Conservation (phyloP, 2,888 invertebrate species). For the Capitulum mitella region DNA sequence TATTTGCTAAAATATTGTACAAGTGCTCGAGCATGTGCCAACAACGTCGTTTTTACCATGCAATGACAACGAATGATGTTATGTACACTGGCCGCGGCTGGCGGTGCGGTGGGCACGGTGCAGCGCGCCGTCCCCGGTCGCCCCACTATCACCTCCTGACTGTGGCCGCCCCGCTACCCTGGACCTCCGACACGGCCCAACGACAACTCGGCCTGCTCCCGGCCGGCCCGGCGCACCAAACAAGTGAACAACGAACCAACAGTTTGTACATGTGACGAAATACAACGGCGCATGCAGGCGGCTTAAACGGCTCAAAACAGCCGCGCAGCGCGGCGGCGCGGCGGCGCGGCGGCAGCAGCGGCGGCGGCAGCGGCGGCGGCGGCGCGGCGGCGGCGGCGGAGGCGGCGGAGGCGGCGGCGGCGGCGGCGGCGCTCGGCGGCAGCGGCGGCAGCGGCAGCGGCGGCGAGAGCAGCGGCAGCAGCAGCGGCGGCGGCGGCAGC, state of each 20-base stretch:
- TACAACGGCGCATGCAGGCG: not conserved
- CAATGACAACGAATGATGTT: not conserved
- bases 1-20: constrained; percentile 20
- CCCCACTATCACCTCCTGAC: too few relatives aligned
- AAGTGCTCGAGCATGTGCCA: not conserved
- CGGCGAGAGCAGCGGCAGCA: too few relatives aligned
- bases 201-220: too few relatives aligned
- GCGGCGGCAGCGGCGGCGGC: not conserved
- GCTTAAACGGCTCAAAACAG: not conserved
- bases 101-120: not conserved
- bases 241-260: constrained; percentile 1
- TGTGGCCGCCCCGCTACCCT: not conserved
- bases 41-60: not conserved
- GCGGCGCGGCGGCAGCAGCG: not conserved
- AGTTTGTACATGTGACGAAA: constrained; percentile 15
- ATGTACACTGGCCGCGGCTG: not conserved
- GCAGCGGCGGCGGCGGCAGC: too few relatives aligned
- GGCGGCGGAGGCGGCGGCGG: too few relatives aligned
- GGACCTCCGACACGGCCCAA: not conserved
- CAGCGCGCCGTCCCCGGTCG: not conserved
- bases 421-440: too few relatives aligned
- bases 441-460: too few relatives aligned
- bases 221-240: not conserved
- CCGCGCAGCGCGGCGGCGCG: not conserved
- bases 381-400: not conserved